Evolutionary conservation across 2,888 invertebrate genomes (phyloP).

Genomic region (Frankliniella intonsa): DNA sequence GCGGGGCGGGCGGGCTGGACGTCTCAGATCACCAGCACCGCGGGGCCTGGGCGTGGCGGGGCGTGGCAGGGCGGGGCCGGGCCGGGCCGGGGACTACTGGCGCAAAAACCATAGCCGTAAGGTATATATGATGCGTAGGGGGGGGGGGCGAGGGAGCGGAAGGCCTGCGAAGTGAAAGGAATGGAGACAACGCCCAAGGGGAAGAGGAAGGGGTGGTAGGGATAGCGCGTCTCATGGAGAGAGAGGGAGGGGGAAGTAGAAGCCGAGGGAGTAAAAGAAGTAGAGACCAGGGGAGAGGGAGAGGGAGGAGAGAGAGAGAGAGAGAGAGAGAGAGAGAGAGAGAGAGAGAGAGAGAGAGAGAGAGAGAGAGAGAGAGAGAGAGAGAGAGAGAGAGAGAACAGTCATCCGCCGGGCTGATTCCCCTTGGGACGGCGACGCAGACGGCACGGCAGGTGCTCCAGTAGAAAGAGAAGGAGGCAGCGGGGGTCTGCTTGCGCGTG

Average conservation of each 20-base stretch:
- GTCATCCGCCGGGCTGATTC: conserved; percentile 11
- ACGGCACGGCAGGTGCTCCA: neutral
- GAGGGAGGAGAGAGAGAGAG: no score
- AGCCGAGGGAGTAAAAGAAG: no score
- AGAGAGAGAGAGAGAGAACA: neutral
- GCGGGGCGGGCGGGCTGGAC: neutral
- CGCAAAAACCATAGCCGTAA: neutral
- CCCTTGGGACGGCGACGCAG: neutral
- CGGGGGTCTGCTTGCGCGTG: neutral
- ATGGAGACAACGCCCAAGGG: neutral
- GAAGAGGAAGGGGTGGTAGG: neutral
- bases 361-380: no score
- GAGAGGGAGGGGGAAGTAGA: neutral
- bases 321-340: no score
- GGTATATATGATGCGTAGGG: neutral
- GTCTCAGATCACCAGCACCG: no score
- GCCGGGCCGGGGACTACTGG: neutral
- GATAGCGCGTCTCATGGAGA: neutral
- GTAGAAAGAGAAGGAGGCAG: neutral
- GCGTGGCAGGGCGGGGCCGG: neutral
- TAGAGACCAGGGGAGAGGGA: no score
- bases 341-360: no score
- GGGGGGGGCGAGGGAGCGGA: neutral
- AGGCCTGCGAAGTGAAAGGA: conserved; percentile 1
- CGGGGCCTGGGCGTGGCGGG: no score